Evolutionary conservation across 2,888 invertebrate species (phyloP).

Genomic region (Isotomurus palustris): DNA sequence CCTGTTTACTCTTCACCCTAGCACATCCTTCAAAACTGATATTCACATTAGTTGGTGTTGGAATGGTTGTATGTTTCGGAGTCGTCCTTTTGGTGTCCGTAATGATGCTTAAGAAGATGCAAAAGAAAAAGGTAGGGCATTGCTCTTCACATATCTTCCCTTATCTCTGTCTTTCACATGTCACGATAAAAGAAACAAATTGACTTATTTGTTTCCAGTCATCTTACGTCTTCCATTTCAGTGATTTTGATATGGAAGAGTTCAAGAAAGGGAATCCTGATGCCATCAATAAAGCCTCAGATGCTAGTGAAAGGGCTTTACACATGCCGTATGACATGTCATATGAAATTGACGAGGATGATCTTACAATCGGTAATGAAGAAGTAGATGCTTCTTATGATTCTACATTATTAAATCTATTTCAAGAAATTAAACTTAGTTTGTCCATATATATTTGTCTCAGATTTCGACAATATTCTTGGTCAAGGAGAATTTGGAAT

Average conservation of each 20-base stretch:
- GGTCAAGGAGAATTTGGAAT: slow-evolving; percentile 37
- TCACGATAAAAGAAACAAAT: too few relatives aligned
- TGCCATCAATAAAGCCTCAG: slow-evolving; percentile 29
- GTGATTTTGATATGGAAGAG: slow-evolving; percentile 26
- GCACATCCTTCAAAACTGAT: slow-evolving; percentile 1
- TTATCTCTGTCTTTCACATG: too few relatives aligned
- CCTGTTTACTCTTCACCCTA: neutral
- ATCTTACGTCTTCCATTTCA: slow-evolving; percentile 21
- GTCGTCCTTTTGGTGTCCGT: neutral
- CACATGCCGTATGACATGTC: slow-evolving; percentile 32
- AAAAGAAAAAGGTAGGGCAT: neutral
- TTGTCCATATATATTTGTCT: neutral
- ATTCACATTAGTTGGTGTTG: slow-evolving; percentile 4
- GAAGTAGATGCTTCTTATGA: neutral
- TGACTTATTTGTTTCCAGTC: too few relatives aligned
- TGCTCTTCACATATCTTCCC: too few relatives aligned
- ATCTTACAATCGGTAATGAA: slow-evolving; percentile 25
- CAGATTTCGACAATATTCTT: slow-evolving; percentile 26
- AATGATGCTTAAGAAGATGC: neutral
- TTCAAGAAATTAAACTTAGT: neutral
- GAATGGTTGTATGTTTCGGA: slow-evolving; percentile 1
- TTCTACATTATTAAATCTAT: neutral
- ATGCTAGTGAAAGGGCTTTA: slow-evolving; percentile 28
- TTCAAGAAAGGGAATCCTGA: slow-evolving; percentile 35
- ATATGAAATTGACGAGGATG: slow-evolving; percentile 26